Percentiles rank a stretch among this genome's conserved stretches.
These are phyloP conservation scores for Blomia tropicalis DNA, from an alignment of 2,888 invertebrate genomes.

Conservation along the genomic window DNA sequence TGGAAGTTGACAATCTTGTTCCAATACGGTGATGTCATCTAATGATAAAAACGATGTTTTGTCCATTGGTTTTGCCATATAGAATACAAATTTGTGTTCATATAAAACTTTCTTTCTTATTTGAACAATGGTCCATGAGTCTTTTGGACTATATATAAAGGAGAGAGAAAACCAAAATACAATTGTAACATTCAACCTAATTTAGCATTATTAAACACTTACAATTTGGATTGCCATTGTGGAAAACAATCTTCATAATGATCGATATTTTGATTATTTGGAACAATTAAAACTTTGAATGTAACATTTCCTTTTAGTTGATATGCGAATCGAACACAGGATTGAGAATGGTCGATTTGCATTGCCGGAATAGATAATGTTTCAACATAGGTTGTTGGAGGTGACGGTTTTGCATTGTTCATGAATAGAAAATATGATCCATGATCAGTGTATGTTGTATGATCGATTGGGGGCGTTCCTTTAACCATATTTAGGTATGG, in stretches of 20 bases:
- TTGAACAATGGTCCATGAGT: constrained; percentile 27
- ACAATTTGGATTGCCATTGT: neutral
- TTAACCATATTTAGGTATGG: neutral
- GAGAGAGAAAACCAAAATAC: too few relatives aligned
- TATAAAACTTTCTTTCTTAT: constrained; percentile 22
- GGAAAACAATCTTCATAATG: neutral
- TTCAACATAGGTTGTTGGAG: neutral
- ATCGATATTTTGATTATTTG: neutral
- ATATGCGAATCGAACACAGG: constrained; percentile 5
- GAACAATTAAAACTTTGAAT: neutral
- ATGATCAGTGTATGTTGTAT: neutral
- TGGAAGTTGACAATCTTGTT: constrained; percentile 25
- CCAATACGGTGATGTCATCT: constrained; percentile 27
- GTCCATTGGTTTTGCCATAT: neutral
- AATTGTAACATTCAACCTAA: too few relatives aligned
- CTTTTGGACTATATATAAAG: neutral
- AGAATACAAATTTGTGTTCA: constrained; percentile 26
- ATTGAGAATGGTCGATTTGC: neutral
- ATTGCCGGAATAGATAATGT: neutral
- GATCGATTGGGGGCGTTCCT: neutral
- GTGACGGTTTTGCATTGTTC: neutral
- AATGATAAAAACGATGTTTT: constrained; percentile 23
- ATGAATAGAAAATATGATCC: neutral
- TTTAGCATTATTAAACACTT: neutral
- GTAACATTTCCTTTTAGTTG: constrained; percentile 2